Evolutionary conservation across 1,140 invertebrate genomes (phyloP), one percentile per base, ranked within the genome.

Genomic region (Drosophila micromelanica): DNA sequence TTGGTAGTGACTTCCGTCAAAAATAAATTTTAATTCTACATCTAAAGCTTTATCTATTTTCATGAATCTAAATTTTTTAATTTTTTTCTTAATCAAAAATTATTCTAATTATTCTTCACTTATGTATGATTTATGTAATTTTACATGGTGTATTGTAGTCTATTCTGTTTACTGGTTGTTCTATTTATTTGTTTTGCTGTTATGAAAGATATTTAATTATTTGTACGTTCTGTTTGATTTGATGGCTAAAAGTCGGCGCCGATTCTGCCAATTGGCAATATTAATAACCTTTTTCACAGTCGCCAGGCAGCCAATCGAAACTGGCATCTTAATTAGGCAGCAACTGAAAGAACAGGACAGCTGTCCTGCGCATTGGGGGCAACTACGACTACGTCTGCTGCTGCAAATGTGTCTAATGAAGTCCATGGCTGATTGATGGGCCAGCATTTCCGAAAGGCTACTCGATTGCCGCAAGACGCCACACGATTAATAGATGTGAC

Each of bases 401-500:
- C 70, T 55, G 63, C 48, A 76, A 84, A 81, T 86, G 82, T 78
- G 67, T 87, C 82, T 86, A 87, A 87, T 86, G 79, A 78, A 82
- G 82, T 78, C 71, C 52, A 76, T 60, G 27, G 68, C 56, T 87
- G 82, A 86, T 86, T 86, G 80, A 87, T 86, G 75, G 78, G 40
- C 56, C 17, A 56, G 59, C 80, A 80, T 80, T 84, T 80, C 80
- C 73, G 76, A 56, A 52, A 20, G 72, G 61, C 12, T 42, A 60
- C 70, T 46, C 52, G 61, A 73, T 51, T 71, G 62, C 40, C 43
- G 12, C 40, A 51, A 72, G 49, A 42, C 48, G 46, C 60, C 42
- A 62, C 59, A 64, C 80, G 80, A 84, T 85, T 85, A 84, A 84
- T 84, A 80, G 76, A 84, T 84, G 80, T 84, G 73, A 84, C 76